Base-by-base conservation (phyloP, 1,140 invertebrate genomes). In the Drosophila pruinosa region DNA sequence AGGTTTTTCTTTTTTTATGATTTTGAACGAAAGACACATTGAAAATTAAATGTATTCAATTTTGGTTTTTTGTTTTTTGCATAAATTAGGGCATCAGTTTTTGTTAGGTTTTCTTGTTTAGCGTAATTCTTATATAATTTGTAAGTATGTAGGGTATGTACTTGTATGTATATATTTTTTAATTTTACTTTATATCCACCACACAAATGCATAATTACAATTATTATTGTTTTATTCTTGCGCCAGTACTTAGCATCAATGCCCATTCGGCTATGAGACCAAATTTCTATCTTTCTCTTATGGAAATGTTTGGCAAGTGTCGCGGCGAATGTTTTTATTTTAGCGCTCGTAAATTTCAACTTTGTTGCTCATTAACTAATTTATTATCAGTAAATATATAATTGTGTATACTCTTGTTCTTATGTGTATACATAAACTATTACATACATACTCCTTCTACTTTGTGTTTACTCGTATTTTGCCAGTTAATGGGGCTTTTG, bases 11-110 rank as follows among this genome's bases (percentile, higher is more conserved):
- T 58, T 59, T 63, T 81, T 88, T 88, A 76, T 88, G 82, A 88
- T 83, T 88, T 90, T 90, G 88, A 90, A 90, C 88, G 88, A 90
- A 90, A 90, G 88, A 90, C 88, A 90, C 88, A 90, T 90, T 90
- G 78, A 90, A 90, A 90, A 90, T 90, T 82, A 90, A 80, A 90
- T 73, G 81, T 90, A 83, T 80, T 90, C 79, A 83, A 78, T 78
- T 41, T 15, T 3, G 12, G 14, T 39, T 39, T 39, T 38, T 39
- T 39, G 15, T 17, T 52, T 76, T 89, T 74, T 86, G 88, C 86
- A 75, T 89, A 89, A 89, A 88, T 86, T 83, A 80, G 61, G 57
- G 64, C 52, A 36, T 86, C 70, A 68, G 73, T 78, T 82, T 79
- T 63, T 62, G 28, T 58, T 52, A 17, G 28, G n/a, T 4, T 31